phyloP scores from a whole-genome alignment of 2,888 invertebrate genomes.

The Brachylomia viminalis region DNA sequence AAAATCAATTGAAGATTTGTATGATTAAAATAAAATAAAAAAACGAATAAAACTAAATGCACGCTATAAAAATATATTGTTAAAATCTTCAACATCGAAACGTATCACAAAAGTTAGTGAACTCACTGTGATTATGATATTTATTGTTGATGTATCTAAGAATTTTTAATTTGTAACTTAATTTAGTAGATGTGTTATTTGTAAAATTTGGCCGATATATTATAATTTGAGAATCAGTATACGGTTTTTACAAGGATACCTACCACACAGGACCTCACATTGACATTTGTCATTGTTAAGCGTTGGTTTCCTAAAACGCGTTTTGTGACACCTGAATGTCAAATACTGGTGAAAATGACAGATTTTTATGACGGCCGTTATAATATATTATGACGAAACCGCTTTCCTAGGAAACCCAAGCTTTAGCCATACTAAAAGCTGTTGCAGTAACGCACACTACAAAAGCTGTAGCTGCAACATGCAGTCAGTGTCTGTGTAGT shows the following conservation, averaged over 20 bases:
- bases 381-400: too few relatives aligned
- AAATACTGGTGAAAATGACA: too few relatives aligned
- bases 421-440: too few relatives aligned
- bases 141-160: background rate
- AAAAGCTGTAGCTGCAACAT: too few relatives aligned
- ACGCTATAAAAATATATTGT: slow-evolving; percentile 20
- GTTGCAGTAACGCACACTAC: too few relatives aligned
- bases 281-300: background rate
- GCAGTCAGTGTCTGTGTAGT: too few relatives aligned
- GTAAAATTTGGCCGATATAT: background rate
- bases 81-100: slow-evolving; percentile 39
- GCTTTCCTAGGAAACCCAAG: too few relatives aligned
- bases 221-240: background rate
- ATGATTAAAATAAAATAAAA: background rate
- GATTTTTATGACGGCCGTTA: too few relatives aligned
- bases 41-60: slow-evolving; percentile 12
- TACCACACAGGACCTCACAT: too few relatives aligned
- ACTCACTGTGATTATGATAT: slow-evolving; percentile 3
- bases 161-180: slow-evolving; percentile 4
- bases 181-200: background rate
- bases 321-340: background rate
- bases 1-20: background rate
- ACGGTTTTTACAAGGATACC: background rate
- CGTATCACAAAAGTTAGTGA: slow-evolving; percentile 28
- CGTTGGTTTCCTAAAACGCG: background rate